Evolutionary conservation across 2,888 invertebrate species (phyloP).

Genomic region (Celastrina argiolus): DNA sequence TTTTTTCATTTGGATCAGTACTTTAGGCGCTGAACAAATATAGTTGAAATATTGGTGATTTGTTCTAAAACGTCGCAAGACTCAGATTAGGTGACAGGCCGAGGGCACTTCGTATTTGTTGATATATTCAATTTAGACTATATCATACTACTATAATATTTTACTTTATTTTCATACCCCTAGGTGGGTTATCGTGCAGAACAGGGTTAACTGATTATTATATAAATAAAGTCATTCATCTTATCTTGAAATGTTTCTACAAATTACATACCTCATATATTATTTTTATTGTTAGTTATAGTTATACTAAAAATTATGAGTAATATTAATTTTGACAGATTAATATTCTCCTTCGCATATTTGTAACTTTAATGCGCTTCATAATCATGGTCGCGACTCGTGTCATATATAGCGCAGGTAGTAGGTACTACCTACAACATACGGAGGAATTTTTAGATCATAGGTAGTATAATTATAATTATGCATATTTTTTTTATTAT

Average conservation of each 20-base stretch:
- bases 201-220: too few species aligned
- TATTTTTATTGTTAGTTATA: background rate
- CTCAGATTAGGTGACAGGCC: too few species aligned
- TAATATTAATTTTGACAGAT: background rate
- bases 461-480: background rate
- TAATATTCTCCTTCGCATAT: background rate
- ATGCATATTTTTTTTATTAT: background rate
- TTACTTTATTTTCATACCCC: too few species aligned
- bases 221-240: background rate
- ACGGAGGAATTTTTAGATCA: background rate
- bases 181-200: too few species aligned
- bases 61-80: too few species aligned
- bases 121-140: too few species aligned
- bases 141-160: too few species aligned
- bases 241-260: background rate
- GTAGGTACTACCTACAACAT: too few species aligned
- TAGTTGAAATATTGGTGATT: too few species aligned
- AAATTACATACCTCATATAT: background rate
- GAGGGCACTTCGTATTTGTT: too few species aligned
- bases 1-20: too few species aligned
- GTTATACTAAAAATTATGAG: background rate
- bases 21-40: too few species aligned
- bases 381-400: background rate
- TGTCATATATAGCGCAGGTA: background rate
- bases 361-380: background rate